A percentile compares a stretch with the other conserved stretches of the same genome.
These are phyloP conservation scores for Octodon degus DNA, from an alignment of 2,113 vertebrate genomes.

Conservation along the genomic window DNA sequence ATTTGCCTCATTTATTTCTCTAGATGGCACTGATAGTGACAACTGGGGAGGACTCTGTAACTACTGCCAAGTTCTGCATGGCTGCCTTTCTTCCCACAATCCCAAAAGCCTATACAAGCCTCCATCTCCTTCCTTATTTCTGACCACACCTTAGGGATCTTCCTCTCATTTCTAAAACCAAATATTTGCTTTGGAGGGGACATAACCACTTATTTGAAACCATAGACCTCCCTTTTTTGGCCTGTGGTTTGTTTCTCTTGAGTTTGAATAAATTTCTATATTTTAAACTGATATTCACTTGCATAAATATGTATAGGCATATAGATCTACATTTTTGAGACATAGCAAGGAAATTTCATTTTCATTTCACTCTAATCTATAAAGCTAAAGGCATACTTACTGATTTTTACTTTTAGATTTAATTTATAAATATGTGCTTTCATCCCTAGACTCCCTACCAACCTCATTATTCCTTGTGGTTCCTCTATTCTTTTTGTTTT, in stretches of 20 bases:
- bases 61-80: neutral
- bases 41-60: neutral
- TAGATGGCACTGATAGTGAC: neutral
- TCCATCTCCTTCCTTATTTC: neutral
- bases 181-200: neutral
- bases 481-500: neutral
- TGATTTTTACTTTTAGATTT: conserved; percentile 29
- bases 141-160: neutral
- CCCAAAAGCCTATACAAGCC: neutral
- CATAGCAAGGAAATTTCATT: neutral
- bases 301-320: neutral
- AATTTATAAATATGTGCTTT: neutral
- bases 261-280: neutral
- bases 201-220: neutral
- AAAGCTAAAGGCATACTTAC: neutral
- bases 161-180: neutral
- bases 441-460: neutral
- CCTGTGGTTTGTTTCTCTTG: neutral
- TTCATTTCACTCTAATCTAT: neutral
- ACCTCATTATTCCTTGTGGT: neutral
- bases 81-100: neutral
- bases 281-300: neutral
- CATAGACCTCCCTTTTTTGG: neutral
- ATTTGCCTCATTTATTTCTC: neutral
- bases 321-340: neutral